Percentiles rank a stretch among this genome's conserved stretches.
These are phyloP conservation scores for Venusia cambrica DNA, from an alignment of 2,888 invertebrate genomes.

Conservation along the genomic window DNA sequence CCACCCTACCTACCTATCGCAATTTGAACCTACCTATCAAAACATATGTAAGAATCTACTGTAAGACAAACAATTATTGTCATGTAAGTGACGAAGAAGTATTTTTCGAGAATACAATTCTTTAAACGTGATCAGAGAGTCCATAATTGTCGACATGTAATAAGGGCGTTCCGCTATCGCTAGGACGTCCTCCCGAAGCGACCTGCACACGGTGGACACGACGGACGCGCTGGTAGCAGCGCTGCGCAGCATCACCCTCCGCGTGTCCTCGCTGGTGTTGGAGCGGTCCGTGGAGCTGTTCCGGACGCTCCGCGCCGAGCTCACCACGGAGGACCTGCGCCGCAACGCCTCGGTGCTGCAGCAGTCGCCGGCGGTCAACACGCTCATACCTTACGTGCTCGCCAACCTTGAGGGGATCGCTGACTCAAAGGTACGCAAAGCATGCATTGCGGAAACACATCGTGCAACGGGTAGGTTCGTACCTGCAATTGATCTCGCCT, in stretches of 20 bases:
- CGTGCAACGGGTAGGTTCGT: too few relatives aligned
- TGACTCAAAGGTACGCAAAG: slow-evolving; percentile 90
- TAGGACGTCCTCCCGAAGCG: slow-evolving; percentile 36
- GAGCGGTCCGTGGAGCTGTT: slow-evolving; percentile 89
- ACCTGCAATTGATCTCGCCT: too few relatives aligned
- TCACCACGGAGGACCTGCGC: slow-evolving; percentile 70
- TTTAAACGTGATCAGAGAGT: too few relatives aligned
- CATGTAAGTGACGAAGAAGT: too few relatives aligned
- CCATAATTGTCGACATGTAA: too few relatives aligned
- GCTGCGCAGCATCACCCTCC: slow-evolving; percentile 79
- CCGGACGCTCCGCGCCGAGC: slow-evolving; percentile 86
- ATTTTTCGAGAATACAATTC: too few relatives aligned
- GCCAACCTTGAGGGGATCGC: slow-evolving; percentile 91
- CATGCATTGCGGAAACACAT: too few relatives aligned
- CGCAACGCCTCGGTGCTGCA: slow-evolving; percentile 58
- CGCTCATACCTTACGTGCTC: slow-evolving; percentile 90
- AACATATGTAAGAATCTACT: too few relatives aligned
- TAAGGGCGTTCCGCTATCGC: neutral
- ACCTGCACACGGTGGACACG: slow-evolving; percentile 44
- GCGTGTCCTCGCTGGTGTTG: slow-evolving; percentile 89
- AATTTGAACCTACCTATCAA: too few relatives aligned
- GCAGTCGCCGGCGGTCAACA: slow-evolving; percentile 83
- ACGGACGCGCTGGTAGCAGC: slow-evolving; percentile 48
- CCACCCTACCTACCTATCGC: too few relatives aligned
- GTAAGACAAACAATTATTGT: too few relatives aligned